A percentile compares a stretch with the other conserved stretches of the same genome.
These are phyloP conservation scores for Serilophus lunatus DNA, from an alignment of 2,113 vertebrate species.

Conservation along the genomic window DNA sequence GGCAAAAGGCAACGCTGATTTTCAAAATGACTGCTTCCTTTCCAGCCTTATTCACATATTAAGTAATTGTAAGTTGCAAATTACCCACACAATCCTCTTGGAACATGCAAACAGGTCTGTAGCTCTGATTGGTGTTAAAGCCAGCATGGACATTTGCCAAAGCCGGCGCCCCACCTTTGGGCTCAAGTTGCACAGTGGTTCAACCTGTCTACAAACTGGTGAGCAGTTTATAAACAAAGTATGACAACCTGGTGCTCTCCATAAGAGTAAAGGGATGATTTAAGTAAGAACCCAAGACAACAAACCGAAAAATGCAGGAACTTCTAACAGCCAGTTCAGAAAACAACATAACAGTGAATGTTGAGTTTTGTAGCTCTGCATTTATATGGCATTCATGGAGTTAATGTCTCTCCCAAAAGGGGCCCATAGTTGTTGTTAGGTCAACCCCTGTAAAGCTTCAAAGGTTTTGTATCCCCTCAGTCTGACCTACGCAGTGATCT, in stretches of 20 bases:
- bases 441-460: slow-evolving; percentile 90
- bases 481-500: slow-evolving; percentile 76
- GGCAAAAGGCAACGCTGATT: slow-evolving; percentile 24
- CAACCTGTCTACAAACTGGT: neutral
- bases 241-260: neutral
- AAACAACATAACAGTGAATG: neutral
- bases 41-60: slow-evolving; percentile 40
- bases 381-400: slow-evolving; percentile 67
- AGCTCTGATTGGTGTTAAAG: slow-evolving; percentile 6
- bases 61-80: slow-evolving; percentile 50
- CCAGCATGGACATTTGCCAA: neutral
- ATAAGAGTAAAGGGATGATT: neutral
- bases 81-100: slow-evolving; percentile 41
- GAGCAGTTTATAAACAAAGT: slow-evolving; percentile 13
- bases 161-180: slow-evolving; percentile 29
- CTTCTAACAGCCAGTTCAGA: neutral
- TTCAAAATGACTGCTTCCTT: slow-evolving; percentile 44
- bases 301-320: neutral
- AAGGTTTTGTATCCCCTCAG: slow-evolving; percentile 77
- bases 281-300: neutral
- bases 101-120: slow-evolving; percentile 12
- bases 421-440: slow-evolving; percentile 83
- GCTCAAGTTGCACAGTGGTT: slow-evolving; percentile 16
- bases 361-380: neutral
- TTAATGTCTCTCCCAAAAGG: slow-evolving; percentile 74